Evolutionary conservation across 2,797 vertebrate genomes (phyloP), one percentile per base, ranked within the genome.

Genomic region (Cygnus olor): DNA sequence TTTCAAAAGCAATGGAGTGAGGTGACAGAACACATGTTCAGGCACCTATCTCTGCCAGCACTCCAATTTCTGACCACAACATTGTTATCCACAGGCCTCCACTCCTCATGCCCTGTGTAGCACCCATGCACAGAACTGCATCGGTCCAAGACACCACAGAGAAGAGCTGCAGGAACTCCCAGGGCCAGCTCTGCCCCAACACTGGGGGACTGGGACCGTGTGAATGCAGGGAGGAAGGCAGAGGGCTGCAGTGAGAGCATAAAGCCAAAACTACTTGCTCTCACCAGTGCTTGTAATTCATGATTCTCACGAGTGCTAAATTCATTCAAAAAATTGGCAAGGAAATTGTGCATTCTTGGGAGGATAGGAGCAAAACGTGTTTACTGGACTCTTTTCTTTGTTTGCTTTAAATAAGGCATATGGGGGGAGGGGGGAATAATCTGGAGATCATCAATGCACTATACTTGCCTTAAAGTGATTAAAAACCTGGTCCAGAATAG

Each of bases 91-190:
- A 40, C 22, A 36, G 11, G 61, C 4, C 1, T 57, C 18, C 32
- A 19, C 19, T 76, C 12, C 18, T 36, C 63, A 77, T 0, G 0
- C 24, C 10, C 13, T 3, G 14, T 0, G 1, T 28, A 80, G 85
- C 47, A 63, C 19, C 57, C 80, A 32, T 4, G 44, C 32, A 14
- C 6, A 60, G 44, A 69, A 69, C 1, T 2, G 18, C 69, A 72
- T 10, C 0, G 5, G 36, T 28, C 20, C 2, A 3, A 80, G 19
- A 65, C 0, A 34, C 21, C 1, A 0, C 0, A 1, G 45, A 72
- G 8, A 34, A n/a, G 78, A 71, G 38, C 54, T 81, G 32, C 32
- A 45, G 19, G 58, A 51, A 12, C 19, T 81, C 60, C 58, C 10
- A 28, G 34, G 16, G 40, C 24, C 51, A 66, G 42, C 32, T 88